Base-by-base conservation (phyloP, 2,797 vertebrate species). In the Botia kubotai region DNA sequence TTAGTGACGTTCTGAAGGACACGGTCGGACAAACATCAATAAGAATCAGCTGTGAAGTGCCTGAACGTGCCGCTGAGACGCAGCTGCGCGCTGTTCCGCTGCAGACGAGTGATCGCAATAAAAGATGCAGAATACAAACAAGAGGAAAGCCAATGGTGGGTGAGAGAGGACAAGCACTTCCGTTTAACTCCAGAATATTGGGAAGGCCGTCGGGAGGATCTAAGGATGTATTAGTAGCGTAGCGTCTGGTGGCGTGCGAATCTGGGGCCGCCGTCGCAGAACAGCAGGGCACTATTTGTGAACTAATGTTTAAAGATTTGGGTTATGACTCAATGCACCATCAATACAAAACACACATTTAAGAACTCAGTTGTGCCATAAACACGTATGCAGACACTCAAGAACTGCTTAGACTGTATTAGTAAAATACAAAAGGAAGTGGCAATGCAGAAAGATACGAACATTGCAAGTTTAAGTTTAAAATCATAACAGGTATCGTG, bases 21-120 rank as follows among this genome's bases (percentile, higher is more conserved):
- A 84, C 67, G 87, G 91, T 89, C 85, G 89, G 89, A 92, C 90
- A 89, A 88, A 93, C 91, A 93, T 87, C 94, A 94, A 89, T 92
- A 91, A 79, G 13, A 16, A 84, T 89, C 84, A 90, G 86, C 89
- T 81, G 87, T 92, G 90, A 91, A 92, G 90, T 90, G 89, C 88
- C 88, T 85, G 89, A 83, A 84, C 77, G 72, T 63, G 33, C 19
- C 57, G 67, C 79, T 71, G 60, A 57, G 80, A 60, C 66, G 55
- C 79, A 58, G 71, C 78, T 43, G 53, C 52, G 77, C 71, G 67
- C 74, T 72, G 60, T 63, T 74, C 6, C 83, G 72, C 76, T 52
- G 75, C 48, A 86, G 81, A 83, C 57, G 71, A 75, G 68, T 72
- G 71, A 81, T 79, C 79, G 75, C 76, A 80, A 69, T 72, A 78